A percentile compares a stretch with the other conserved stretches of the same genome.
Evolutionary conservation across 2,888 invertebrate species (phyloP).

Genomic region (Leucophora obtusa): DNA sequence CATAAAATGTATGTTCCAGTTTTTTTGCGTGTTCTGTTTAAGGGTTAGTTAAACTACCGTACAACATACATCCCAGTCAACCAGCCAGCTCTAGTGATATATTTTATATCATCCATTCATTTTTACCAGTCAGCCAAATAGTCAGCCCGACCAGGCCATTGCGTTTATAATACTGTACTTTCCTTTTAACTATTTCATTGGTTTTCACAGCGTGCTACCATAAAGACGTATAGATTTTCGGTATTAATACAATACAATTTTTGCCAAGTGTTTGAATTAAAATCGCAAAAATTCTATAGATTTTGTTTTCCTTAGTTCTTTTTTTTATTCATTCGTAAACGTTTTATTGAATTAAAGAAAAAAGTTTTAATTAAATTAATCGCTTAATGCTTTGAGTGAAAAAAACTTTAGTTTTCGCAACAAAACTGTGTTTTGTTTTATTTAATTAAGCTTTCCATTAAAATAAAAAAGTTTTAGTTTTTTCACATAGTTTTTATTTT

Average conservation of each 20-base stretch:
- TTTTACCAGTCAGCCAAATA: neutral
- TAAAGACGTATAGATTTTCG: constrained; percentile 45
- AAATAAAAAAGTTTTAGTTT: constrained; percentile 1
- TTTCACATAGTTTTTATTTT: neutral
- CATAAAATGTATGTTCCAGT: too few relatives aligned
- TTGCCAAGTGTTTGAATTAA: constrained; percentile 37
- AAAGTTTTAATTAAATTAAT: constrained; percentile 56
- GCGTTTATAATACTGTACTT: constrained; percentile 56
- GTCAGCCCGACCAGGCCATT: constrained; percentile 48
- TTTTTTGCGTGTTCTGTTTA: too few relatives aligned
- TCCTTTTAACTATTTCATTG: constrained; percentile 56
- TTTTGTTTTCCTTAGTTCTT: too few relatives aligned
- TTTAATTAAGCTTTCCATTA: constrained; percentile 43
- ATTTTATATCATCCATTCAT: neutral
- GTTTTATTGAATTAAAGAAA: constrained; percentile 9
- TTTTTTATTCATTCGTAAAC: neutral
- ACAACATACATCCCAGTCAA: neutral
- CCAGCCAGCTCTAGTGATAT: constrained; percentile 13
- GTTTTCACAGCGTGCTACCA: constrained; percentile 58
- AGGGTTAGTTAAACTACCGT: neutral
- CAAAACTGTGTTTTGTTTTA: constrained; percentile 28
- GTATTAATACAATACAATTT: constrained; percentile 9
- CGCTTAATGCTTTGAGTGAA: constrained; percentile 1
- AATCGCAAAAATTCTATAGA: constrained; percentile 2
- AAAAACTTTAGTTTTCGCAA: constrained; percentile 12